Evolutionary conservation across 2,888 invertebrate species (phyloP), one percentile per base, ranked within the genome.

Genomic region (Bhutanitis thaidina): DNA sequence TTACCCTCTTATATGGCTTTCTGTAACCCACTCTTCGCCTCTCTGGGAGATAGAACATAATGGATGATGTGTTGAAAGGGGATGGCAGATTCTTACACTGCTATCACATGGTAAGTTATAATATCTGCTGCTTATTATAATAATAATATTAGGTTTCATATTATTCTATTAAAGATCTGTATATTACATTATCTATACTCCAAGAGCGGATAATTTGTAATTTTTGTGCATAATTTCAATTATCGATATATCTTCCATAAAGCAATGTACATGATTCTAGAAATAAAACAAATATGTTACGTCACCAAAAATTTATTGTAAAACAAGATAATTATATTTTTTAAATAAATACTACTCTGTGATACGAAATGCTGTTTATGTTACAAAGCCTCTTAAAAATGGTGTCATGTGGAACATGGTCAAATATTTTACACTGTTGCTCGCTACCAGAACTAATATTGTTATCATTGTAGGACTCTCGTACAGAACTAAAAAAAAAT

Each of bases 401-500:
- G 84, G 78, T 4, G 79, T 79, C 12, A 65, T 60, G 54, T 71
- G 65, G 57, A 78, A 81, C 9, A 74, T 76, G 0, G 77, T 70
- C n/a, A 65, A 29, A 46, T 69, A 72, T 48, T 84, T 85, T 12
- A 64, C 57, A 7, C 63, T 45, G 52, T 69, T 64, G 56, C 79
- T 68, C 1, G 64, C 45, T 0, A 64, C 8, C 13, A 86, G 53
- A n/a, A 72, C 61, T 0, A 71, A 9, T 14, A 62, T 43, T 2
- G 82, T 75, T 1, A 69, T 32, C 3, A 58, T 1, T 30, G 64
- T 52, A 40, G 90, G 84, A 57, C 90, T 89, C 58, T 87, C 87
- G 67, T 91, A 92, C 38, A 91, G 68, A 38, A 92, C 93, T 92
- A 84, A 53, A 87, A 34, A 50, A 45, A 27, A 8, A 7, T 47